Evolutionary conservation across 2,113 vertebrate genomes (phyloP).

Genomic region (Barbus barbus): DNA sequence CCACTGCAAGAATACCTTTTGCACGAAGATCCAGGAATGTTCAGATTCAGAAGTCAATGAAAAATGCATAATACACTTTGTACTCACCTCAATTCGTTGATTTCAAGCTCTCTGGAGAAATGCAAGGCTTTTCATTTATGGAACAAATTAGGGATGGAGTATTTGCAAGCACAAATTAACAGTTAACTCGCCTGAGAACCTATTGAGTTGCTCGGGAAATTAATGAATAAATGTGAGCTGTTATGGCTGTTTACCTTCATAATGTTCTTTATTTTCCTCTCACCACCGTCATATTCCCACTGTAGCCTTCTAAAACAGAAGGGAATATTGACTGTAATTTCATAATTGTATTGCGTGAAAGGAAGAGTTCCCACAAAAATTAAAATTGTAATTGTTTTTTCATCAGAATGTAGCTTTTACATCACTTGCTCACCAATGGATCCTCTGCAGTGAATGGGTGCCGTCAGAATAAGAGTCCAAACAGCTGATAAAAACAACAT

Average conservation of each 20-base stretch:
- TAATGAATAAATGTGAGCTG: not conserved
- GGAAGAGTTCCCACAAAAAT: not conserved
- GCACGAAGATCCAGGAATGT: not conserved
- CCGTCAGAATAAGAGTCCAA: not conserved
- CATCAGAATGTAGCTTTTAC: not conserved
- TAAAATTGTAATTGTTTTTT: not conserved
- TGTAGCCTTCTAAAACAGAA: not conserved
- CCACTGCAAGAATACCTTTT: not conserved
- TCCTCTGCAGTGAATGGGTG: not conserved
- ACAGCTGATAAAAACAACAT: not conserved
- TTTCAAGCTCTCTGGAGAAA: conserved; percentile 21
- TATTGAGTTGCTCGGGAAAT: not conserved
- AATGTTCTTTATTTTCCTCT: not conserved
- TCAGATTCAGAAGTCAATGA: not conserved
- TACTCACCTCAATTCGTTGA: not conserved
- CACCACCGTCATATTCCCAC: not conserved
- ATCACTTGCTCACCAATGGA: not conserved
- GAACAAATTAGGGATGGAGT: conserved; percentile 15
- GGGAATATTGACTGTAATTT: not conserved
- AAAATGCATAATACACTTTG: conserved; percentile 21
- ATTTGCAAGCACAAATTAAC: conserved; percentile 37
- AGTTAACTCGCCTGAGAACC: not conserved
- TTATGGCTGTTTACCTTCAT: not conserved
- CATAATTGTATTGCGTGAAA: conserved; percentile 11
- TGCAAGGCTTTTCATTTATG: conserved; percentile 25